Conservation (phyloP, 2,113 vertebrate genomes). For the Aegotheles bennettii region DNA sequence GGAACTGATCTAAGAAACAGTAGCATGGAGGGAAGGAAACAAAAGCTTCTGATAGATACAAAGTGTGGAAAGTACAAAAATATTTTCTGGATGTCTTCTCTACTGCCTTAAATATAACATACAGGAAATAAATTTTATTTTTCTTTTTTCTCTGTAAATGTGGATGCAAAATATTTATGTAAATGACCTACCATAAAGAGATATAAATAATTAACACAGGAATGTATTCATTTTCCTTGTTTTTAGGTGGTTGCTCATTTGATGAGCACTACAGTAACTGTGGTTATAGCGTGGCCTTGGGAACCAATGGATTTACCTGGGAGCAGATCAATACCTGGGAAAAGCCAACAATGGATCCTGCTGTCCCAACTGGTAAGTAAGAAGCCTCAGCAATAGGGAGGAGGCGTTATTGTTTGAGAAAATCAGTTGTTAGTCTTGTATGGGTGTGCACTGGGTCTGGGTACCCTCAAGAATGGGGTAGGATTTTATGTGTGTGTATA, state of each 20-base stretch:
- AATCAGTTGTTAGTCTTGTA: neutral
- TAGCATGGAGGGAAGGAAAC: neutral
- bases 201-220: conserved; percentile 61
- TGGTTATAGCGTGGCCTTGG: conserved; percentile 92
- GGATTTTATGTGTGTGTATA: neutral
- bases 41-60: neutral
- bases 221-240: conserved; percentile 33
- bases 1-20: conserved; percentile 23
- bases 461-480: accelerated
- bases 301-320: conserved; percentile 96
- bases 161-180: conserved; percentile 69
- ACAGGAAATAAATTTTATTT: neutral
- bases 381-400: neutral
- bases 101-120: conserved; percentile 11
- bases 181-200: conserved; percentile 21
- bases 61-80: neutral
- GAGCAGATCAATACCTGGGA: conserved; percentile 98
- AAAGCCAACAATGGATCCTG: conserved; percentile 88
- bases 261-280: conserved; percentile 94
- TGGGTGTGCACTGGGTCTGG: neutral
- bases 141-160: conserved; percentile 27
- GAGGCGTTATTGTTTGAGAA: neutral
- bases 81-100: neutral
- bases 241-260: conserved; percentile 90
- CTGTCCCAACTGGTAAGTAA: conserved; percentile 87